Evolutionary conservation across 2,797 vertebrate species (phyloP), one percentile per base, ranked within the genome.

Genomic region (Poecilia wingei): DNA sequence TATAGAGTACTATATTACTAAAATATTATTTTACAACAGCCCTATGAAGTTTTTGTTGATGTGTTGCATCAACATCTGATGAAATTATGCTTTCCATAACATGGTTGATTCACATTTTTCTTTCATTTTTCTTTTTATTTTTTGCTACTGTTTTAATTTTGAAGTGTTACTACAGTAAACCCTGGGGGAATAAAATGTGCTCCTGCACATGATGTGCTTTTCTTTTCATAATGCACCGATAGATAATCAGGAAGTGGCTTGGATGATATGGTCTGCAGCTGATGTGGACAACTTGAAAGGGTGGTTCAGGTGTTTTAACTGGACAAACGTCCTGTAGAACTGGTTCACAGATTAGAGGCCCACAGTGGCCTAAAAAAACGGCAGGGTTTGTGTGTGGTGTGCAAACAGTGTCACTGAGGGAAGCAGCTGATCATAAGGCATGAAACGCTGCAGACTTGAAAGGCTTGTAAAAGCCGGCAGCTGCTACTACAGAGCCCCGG

Each of bases 221-320:
- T 90, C 66, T 82, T 86, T 81, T 90, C 84, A 89, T 93, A 87
- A 86, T 77, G 84, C 86, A 82, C 87, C 77, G 80, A 78, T 83
- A 85, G 79, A 82, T 90, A 91, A 94, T 94, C 80, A 79, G 79
- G 87, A 89, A 93, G 92, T 90, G 89, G 92, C 93, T 93, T 85
- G 82, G 87, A 93, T 83, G 66, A 81, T 55, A 49, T 77, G 79
- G 75, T 81, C 61, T 78, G 84, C 83, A 86, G 47, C 84, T 81
- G 72, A 83, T 64, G 73, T 75, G 76, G 78, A 66, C 74, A 28
- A 87, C 87, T 93, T 92, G 43, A 92, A 93, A 91, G 89, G 80
- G 81, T 45, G 88, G 93, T 89, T 94, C 95, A 96, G 96, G 94
- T 96, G 95, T 91, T 91, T 61, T 91, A 91, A 90, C 91, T 83